Conservation (phyloP, 2,113 vertebrate genomes). For the Saguinus imperator region DNA sequence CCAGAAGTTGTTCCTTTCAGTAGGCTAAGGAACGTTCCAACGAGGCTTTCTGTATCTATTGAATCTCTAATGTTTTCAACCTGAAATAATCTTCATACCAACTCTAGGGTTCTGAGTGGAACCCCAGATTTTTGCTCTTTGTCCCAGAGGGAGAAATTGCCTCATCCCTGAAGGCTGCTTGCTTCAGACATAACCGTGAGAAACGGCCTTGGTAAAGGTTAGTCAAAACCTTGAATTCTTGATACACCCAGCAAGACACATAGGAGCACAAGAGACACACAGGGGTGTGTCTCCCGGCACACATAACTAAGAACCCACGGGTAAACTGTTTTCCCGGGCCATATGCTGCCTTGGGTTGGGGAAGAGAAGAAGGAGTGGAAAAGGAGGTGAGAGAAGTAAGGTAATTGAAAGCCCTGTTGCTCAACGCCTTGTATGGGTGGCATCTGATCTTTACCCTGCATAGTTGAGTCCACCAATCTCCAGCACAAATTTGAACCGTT, state of each 20-base stretch:
- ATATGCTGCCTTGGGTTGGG: background rate
- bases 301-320: background rate
- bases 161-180: background rate
- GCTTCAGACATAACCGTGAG: background rate
- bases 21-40: background rate
- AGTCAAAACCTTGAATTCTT: background rate
- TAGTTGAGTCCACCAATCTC: background rate
- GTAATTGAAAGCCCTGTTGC: background rate
- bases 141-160: background rate
- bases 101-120: background rate
- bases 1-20: background rate
- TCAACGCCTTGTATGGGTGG: background rate
- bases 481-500: background rate
- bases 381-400: background rate
- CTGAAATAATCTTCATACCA: background rate
- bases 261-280: background rate
- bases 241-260: background rate
- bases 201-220: background rate
- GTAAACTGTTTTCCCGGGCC: background rate
- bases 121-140: background rate
- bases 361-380: background rate
- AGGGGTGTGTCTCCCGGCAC: background rate
- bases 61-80: background rate
- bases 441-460: background rate
- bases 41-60: background rate